A percentile compares a stretch with the other conserved stretches of the same genome.
Conservation (phyloP, 2,888 invertebrate genomes). For the Girardia tigrina region DNA sequence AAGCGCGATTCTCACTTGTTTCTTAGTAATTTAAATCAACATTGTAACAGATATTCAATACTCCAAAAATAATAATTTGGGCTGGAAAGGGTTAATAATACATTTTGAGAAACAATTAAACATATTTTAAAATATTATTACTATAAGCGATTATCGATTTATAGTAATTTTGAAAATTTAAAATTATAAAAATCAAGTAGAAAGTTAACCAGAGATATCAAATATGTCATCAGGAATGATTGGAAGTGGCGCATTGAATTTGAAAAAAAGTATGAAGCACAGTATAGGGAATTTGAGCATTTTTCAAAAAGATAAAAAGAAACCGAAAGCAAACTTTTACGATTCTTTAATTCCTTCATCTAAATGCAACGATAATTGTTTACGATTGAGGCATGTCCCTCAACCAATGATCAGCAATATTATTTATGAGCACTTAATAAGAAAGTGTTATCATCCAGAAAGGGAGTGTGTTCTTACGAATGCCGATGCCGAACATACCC, state of each 20-base stretch:
- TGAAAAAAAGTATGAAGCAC: background rate
- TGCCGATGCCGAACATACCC: background rate
- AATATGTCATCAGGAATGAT: no score
- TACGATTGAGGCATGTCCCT: background rate
- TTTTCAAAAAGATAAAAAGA: constrained; percentile 15
- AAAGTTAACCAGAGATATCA: no score
- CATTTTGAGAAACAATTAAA: no score
- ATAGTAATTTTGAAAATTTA: no score
- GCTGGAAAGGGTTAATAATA: no score
- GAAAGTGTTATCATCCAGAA: constrained; percentile 19
- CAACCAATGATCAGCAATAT: constrained; percentile 3
- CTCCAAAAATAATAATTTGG: no score
- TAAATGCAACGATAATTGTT: background rate
- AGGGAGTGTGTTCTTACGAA: background rate
- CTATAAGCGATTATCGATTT: no score
- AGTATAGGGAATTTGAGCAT: background rate
- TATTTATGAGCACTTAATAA: background rate
- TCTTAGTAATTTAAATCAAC: no score
- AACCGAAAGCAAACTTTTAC: background rate
- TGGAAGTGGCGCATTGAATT: background rate
- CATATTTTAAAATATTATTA: no score
- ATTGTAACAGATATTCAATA: no score
- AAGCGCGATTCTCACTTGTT: no score
- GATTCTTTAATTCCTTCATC: background rate
- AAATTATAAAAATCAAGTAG: no score